Evolutionary conservation across 2,888 invertebrate species (phyloP), one percentile per base, ranked within the genome.

Genomic region (Dryobota labecula): DNA sequence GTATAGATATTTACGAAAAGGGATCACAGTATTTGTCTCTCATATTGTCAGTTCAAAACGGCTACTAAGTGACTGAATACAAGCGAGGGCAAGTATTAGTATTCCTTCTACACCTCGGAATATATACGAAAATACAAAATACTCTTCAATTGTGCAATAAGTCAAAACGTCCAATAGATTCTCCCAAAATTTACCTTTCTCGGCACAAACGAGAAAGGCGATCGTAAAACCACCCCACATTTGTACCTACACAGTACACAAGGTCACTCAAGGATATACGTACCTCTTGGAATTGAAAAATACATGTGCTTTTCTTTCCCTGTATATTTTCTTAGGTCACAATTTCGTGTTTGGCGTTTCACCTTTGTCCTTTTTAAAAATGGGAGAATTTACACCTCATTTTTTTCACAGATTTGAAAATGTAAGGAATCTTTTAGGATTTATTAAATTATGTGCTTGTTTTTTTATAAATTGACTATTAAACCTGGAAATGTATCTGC

Each of bases 221-320:
- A 87, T 92, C 92, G 92, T 93, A 94, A 94, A 94, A 91, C 90
- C 89, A 73, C 87, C 91, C 90, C 87, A 83, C 88, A 89, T 90
- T 91, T 88, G 87, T 89, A 90, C 87, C 84, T 82, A 80, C 84
- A 82, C 91, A 92, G 92, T 81, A 80, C 84, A 83, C 92, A 93
- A 92, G 93, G 93, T 93, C 93, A 91, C 90, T 89, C 86, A 85
- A 86, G 86, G 87, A 89, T 90, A 88, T 89, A 90, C 90, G 89
- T 89, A 88, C 90, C 88, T 88, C 80, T 77, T 80, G 87, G 88
- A 92, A 93, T 92, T 92, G 92, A 94, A 93, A 94, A 92, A 92
- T 91, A 89, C 89, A 88, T 76, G 76, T 75, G 78, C 75, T 71
- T 51, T 68, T 70, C 71, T 77, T 76, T 84, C 67, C 80, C 82